A percentile compares a stretch with the other conserved stretches of the same genome.
phyloP scores from a whole-genome alignment of 2,888 invertebrate species.

The Stomorhina lunata region DNA sequence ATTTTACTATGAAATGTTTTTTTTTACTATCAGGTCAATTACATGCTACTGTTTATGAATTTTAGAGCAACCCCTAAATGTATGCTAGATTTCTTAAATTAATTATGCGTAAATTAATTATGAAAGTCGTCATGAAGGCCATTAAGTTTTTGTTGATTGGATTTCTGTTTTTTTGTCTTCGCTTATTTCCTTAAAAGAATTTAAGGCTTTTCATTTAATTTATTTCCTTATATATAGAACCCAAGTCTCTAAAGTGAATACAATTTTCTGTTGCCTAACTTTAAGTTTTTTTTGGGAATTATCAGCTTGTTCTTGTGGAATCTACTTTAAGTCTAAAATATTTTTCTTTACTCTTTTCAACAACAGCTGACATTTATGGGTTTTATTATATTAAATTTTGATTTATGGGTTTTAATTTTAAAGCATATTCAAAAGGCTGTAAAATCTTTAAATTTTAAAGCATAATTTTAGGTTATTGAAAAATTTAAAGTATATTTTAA shows the following conservation, averaged over 20 bases:
- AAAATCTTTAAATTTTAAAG: not conserved
- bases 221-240: no score
- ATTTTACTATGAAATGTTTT: slow-evolving; percentile 6
- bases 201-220: not conserved
- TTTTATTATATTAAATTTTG: not conserved
- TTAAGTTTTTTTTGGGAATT: not conserved
- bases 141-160: slow-evolving; percentile 39
- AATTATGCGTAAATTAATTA: slow-evolving; percentile 66
- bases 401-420: slow-evolving; percentile 47
- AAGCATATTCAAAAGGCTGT: not conserved
- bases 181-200: not conserved
- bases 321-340: not conserved
- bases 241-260: no score
- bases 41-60: not conserved
- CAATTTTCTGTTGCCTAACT: not conserved
- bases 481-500: not conserved
- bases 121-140: slow-evolving; percentile 57
- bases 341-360: not conserved
- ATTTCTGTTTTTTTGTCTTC: not conserved
- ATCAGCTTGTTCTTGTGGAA: not conserved
- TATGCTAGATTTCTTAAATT: slow-evolving; percentile 58
- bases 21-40: not conserved
- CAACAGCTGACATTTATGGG: slow-evolving; percentile 32
- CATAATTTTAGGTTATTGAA: slow-evolving; percentile 15
- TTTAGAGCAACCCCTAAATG: slow-evolving; percentile 42